Evolutionary conservation across 2,113 vertebrate species (phyloP).

Genomic region (Patagioenas fasciata): DNA sequence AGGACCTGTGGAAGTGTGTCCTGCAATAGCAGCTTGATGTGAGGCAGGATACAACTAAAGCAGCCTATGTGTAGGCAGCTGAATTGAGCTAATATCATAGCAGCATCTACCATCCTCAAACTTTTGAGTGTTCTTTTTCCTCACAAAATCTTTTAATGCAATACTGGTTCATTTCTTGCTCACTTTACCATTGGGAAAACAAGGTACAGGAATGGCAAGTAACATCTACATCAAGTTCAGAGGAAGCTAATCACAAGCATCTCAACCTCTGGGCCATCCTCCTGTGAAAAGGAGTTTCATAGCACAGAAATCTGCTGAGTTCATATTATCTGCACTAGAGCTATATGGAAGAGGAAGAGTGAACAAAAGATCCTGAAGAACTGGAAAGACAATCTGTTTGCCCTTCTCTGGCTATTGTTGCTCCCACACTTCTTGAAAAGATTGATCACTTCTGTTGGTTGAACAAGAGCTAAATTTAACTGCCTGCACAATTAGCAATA

Average conservation of each 20-base stretch:
- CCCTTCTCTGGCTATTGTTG: not conserved
- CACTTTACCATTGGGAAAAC: not conserved
- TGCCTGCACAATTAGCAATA: not conserved
- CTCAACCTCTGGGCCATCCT: not conserved
- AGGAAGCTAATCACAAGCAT: not conserved
- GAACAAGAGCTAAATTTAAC: not conserved
- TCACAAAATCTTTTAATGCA: not conserved
- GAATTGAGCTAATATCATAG: not conserved
- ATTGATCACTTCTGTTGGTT: not conserved
- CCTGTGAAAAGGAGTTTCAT: not conserved
- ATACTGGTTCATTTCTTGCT: not conserved
- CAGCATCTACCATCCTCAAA: not conserved
- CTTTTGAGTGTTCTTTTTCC: not conserved
- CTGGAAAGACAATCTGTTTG: constrained; percentile 26
- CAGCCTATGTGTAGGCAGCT: not conserved
- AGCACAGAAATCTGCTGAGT: not conserved
- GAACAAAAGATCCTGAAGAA: not conserved
- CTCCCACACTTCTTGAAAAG: not conserved
- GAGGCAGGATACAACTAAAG: not conserved
- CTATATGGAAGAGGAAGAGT: not conserved
- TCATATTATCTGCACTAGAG: not conserved
- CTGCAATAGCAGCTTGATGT: not conserved
- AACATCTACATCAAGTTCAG: not conserved
- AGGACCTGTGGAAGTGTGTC: not conserved
- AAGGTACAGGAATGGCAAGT: not conserved